Percentiles rank a stretch among this genome's conserved stretches.
Conservation (phyloP, 2,888 invertebrate species). For the Neoitamus cyanurus region DNA sequence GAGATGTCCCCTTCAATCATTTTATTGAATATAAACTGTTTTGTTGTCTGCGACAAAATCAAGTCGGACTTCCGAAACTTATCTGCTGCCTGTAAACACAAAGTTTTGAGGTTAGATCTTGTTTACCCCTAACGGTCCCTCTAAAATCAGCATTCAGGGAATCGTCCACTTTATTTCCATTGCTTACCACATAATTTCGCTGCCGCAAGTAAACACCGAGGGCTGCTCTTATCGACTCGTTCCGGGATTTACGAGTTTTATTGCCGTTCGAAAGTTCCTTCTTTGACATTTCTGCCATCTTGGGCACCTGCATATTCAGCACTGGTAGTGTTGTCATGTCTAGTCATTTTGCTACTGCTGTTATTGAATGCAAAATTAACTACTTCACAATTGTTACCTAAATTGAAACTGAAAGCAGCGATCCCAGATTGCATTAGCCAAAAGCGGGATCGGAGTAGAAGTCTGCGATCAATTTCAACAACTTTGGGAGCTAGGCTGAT, state of each 20-base stretch:
- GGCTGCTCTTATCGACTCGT: constrained; percentile 60
- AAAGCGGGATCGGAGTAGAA: too few relatives aligned
- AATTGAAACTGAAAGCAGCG: too few relatives aligned
- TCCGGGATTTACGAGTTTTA: constrained; percentile 60
- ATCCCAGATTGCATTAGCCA: too few relatives aligned
- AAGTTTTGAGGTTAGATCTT: constrained; percentile 20
- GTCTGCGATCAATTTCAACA: too few relatives aligned
- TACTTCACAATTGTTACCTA: too few relatives aligned
- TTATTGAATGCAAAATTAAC: too few relatives aligned
- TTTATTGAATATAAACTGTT: constrained; percentile 76
- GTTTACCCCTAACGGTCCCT: neutral
- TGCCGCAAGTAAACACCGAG: constrained; percentile 63
- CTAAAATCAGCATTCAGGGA: neutral
- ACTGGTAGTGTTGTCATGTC: neutral
- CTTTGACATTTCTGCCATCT: constrained; percentile 51
- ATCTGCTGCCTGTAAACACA: constrained; percentile 70
- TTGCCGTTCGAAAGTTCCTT: constrained; percentile 53
- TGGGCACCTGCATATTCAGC: neutral
- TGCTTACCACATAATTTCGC: constrained; percentile 62
- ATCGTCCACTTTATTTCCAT: neutral
- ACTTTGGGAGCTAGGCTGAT: too few relatives aligned
- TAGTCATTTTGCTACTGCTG: too few relatives aligned
- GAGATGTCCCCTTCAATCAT: constrained; percentile 79
- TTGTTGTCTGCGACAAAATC: constrained; percentile 71
- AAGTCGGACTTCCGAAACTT: constrained; percentile 71